phyloP scores from a whole-genome alignment of 2,888 invertebrate species.

The Phyllotreta striolata region DNA sequence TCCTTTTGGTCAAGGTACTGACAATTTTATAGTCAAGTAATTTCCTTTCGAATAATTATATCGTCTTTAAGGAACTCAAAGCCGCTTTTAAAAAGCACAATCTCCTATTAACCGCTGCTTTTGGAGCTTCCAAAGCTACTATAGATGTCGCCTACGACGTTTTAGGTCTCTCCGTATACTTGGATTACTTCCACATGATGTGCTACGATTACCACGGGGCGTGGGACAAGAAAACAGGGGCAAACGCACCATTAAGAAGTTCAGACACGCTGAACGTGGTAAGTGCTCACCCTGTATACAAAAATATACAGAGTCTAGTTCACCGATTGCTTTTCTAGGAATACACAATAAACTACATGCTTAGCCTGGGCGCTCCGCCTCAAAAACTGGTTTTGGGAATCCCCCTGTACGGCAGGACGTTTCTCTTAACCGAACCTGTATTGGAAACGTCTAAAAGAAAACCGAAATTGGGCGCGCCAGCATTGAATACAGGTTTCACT shows the following conservation, averaged over 20 bases:
- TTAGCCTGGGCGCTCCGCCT: slow-evolving; percentile 76
- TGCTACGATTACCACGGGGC: slow-evolving; percentile 90
- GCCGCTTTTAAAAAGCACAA: slow-evolving; percentile 73
- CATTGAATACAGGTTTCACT: slow-evolving; percentile 71
- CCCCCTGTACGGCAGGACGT: slow-evolving; percentile 86
- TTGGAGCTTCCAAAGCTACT: slow-evolving; percentile 79
- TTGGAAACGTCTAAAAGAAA: slow-evolving; percentile 49
- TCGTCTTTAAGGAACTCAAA: slow-evolving; percentile 70
- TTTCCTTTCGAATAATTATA: slow-evolving; percentile 2
- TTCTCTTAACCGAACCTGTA: slow-evolving; percentile 64
- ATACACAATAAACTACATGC: slow-evolving; percentile 77
- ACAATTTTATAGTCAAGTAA: not conserved
- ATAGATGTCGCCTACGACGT: slow-evolving; percentile 83
- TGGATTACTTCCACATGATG: slow-evolving; percentile 84
- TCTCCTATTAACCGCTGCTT: slow-evolving; percentile 80
- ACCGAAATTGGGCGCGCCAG: slow-evolving; percentile 65
- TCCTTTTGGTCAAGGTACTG: slow-evolving; percentile 75
- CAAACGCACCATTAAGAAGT: slow-evolving; percentile 78
- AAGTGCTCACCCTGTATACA: slow-evolving; percentile 51
- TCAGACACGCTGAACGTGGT: slow-evolving; percentile 75
- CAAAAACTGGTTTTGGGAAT: slow-evolving; percentile 83
- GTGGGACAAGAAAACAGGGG: slow-evolving; percentile 79
- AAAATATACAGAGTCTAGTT: not conserved
- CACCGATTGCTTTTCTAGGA: slow-evolving; percentile 63
- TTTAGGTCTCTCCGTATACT: slow-evolving; percentile 70